Evolutionary conservation across 1,140 invertebrate genomes (phyloP).

Genomic region (Ylistrum balloti): DNA sequence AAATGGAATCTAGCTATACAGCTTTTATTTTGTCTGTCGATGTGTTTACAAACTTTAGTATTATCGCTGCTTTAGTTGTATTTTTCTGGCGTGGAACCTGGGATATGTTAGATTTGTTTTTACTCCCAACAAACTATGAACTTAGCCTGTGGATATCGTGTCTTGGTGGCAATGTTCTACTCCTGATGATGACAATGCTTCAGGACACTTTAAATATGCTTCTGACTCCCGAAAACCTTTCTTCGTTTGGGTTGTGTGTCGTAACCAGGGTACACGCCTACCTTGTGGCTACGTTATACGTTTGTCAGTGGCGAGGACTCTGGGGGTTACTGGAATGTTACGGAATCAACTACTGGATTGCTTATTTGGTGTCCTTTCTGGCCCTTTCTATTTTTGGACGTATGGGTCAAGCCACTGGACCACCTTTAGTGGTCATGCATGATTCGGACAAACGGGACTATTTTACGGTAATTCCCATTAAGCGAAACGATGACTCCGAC

Average conservation of each 20-base stretch:
- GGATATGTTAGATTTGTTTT: background rate
- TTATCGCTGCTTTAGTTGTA: background rate
- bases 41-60: background rate
- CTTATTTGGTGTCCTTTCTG: background rate
- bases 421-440: background rate
- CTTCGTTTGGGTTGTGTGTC: background rate
- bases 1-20: background rate
- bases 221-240: background rate
- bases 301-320: background rate
- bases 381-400: background rate
- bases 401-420: background rate
- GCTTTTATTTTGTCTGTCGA: background rate
- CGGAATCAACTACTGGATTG: background rate
- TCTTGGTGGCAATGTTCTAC: background rate
- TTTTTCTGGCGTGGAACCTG: background rate
- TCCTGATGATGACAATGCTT: background rate
- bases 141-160: background rate
- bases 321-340: background rate
- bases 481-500: background rate
- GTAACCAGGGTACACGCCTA: background rate
- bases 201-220: background rate
- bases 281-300: background rate
- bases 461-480: background rate
- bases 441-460: background rate
- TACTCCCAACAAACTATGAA: background rate